Conservation (phyloP, 2,797 vertebrate species). For the Hydrocynus forskahlii region DNA sequence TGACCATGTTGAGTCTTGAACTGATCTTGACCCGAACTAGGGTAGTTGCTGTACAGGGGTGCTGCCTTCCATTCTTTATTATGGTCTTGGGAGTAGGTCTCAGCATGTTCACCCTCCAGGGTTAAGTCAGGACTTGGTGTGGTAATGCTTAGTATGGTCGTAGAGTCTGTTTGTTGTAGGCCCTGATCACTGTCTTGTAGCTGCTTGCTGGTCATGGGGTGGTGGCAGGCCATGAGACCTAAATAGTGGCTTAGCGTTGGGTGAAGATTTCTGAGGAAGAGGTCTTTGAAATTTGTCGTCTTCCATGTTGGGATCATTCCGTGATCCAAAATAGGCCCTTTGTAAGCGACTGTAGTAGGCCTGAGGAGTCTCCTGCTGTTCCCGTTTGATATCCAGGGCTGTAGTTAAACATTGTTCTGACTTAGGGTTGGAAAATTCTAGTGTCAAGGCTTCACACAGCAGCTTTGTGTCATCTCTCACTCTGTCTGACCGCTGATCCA, state of each 20-base stretch:
- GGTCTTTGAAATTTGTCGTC: background rate
- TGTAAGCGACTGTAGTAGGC: background rate
- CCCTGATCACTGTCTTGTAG: background rate
- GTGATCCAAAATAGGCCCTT: background rate
- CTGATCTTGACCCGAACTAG: too few species aligned
- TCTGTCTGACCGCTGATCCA: background rate
- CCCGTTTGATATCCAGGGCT: background rate
- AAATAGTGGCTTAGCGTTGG: background rate
- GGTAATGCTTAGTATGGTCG: too few species aligned
- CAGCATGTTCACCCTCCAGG: too few species aligned
- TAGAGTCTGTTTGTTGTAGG: background rate
- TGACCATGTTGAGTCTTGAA: too few species aligned
- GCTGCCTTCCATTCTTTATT: too few species aligned
- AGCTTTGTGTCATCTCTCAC: background rate
- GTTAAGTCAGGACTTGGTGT: too few species aligned
- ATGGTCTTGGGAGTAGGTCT: too few species aligned
- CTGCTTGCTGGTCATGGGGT: too few species aligned
- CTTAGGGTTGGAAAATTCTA: background rate
- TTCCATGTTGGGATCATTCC: background rate
- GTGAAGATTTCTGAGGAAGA: background rate
- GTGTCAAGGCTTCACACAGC: background rate
- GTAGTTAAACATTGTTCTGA: background rate
- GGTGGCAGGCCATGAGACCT: too few species aligned
- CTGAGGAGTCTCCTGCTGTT: background rate
- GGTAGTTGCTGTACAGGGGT: too few species aligned